Evolutionary conservation across 2,888 invertebrate genomes (phyloP), one percentile per base, ranked within the genome.

Genomic region (Trichogramma dendrolimi): DNA sequence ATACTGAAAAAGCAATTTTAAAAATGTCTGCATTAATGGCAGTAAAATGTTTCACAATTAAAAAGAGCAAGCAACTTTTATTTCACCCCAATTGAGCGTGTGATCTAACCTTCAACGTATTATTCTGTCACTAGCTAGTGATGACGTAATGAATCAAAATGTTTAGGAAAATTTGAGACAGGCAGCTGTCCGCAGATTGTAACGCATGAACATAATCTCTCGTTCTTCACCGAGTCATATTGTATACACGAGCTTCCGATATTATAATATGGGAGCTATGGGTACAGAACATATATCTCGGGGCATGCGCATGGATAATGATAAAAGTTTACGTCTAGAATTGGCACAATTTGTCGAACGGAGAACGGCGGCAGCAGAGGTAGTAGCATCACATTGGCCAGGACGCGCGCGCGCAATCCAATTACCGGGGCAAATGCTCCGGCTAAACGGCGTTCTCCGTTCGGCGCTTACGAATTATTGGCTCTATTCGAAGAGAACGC

Each of bases 401-500:
- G 51, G 55, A 52, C 49, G 51, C 41, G 52, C 42, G 40, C 11
- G 54, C 55, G 58, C 46, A 62, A 59, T 62, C 62, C 64, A 64
- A 64, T 64, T 64, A 64, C 47, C 39, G 38, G 27, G 52, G n/a
- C 57, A n/a, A 59, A 49, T 38, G 61, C 41, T 41, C 6, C 48
- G 48, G 11, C 5, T 44, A 50, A 10, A 38, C 44, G 56, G 14
- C 54, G 54, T 41, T 27, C 42, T 42, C 11, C 8, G 53, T 14
- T 4, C 40, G n/a, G 42, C 42, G 11, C 53, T n/a, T 57, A 6
- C 11, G 27, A 63, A 66, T 64, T 58, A 79, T 79, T 78, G 70
- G 77, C 77, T 72, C 75, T 76, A 78, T 79, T 78, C 77, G 71
- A 70, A 74, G 76, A 76, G 75, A 72, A 71, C 79, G 79, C 78